phyloP scores from a whole-genome alignment of 64 coral and sea anemone genomes.

The Trachythela sp. region DNA sequence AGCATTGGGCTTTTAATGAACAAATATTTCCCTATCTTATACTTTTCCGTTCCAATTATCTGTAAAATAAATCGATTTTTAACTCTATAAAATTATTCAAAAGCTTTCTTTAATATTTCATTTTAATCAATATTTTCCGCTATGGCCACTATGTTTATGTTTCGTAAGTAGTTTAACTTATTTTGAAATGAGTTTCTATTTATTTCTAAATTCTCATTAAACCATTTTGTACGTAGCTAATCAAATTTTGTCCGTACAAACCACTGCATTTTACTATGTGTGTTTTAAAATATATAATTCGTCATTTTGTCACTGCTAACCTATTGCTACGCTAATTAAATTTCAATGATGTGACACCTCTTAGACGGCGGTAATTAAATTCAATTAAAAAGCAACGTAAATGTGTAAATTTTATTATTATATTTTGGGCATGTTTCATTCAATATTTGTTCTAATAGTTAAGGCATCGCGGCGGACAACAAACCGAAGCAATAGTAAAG shows the following conservation, averaged over 20 bases:
- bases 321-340: slow-evolving; percentile 22
- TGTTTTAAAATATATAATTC: slow-evolving; percentile 18
- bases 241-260: background rate
- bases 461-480: background rate
- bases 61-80: background rate
- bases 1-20: background rate
- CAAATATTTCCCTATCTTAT: background rate
- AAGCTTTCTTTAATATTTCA: background rate
- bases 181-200: background rate
- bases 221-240: background rate
- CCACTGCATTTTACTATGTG: background rate
- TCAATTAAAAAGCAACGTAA: slow-evolving; percentile 35
- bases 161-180: background rate
- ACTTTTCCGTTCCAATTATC: background rate
- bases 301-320: slow-evolving; percentile 17
- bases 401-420: slow-evolving; percentile 36
- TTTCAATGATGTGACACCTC: slow-evolving; percentile 34
- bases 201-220: background rate
- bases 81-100: background rate
- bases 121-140: background rate
- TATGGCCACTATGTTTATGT: background rate
- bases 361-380: slow-evolving; percentile 34
- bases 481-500: background rate
- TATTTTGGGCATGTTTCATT: slow-evolving; percentile 22
- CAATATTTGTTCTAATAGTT: slow-evolving; percentile 16